Evolutionary conservation across 2,888 invertebrate species (phyloP).

Genomic region (Gasteruption jaculator): DNA sequence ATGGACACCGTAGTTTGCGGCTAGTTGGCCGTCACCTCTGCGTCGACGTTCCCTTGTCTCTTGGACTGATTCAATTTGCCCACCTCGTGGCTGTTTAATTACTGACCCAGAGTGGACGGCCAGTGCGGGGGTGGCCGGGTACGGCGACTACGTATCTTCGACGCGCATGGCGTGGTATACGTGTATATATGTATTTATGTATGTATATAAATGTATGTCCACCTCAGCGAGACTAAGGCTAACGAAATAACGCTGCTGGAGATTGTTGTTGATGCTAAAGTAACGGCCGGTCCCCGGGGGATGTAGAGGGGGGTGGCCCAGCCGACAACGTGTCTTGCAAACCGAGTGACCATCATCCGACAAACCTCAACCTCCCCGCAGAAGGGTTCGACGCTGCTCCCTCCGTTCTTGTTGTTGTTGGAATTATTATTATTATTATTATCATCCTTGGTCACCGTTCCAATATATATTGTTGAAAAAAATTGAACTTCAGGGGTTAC

Average conservation of each 20-base stretch:
- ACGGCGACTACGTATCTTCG: constrained; percentile 26
- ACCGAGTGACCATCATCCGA: constrained; percentile 41
- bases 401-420: too few relatives aligned
- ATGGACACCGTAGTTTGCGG: constrained; percentile 48
- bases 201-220: constrained; percentile 25
- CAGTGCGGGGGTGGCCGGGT: constrained; percentile 28
- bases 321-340: constrained; percentile 49
- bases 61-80: constrained; percentile 52
- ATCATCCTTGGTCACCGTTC: too few relatives aligned
- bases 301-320: constrained; percentile 26
- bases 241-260: constrained; percentile 49
- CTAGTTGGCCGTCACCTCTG: constrained; percentile 51
- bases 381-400: too few relatives aligned
- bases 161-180: constrained; percentile 24
- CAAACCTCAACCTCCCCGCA: too few relatives aligned
- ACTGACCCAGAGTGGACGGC: constrained; percentile 33
- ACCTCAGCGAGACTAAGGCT: constrained; percentile 37
- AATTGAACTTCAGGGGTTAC: too few relatives aligned
- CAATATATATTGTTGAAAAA: too few relatives aligned
- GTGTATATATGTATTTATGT: too few relatives aligned
- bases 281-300: constrained; percentile 39
- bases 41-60: constrained; percentile 50
- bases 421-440: too few relatives aligned
- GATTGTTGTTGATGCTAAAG: constrained; percentile 52
- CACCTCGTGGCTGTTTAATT: constrained; percentile 52